These are phyloP conservation scores for Adelognathus sp. DNA, from an alignment of 2,888 invertebrate genomes.

Conservation along the genomic window DNA sequence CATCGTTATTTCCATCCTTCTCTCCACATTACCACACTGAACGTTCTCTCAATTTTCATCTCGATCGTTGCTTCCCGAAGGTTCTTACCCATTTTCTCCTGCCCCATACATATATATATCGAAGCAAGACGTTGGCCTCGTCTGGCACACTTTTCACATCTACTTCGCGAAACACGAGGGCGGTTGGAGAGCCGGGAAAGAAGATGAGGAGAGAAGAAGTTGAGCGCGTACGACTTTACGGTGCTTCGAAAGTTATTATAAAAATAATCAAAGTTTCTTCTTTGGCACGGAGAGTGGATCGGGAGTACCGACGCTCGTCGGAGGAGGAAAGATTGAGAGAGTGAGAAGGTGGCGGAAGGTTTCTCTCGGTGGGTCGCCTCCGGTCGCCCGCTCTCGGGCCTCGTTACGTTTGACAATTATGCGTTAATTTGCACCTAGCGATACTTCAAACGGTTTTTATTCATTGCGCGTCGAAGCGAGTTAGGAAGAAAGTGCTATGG, in stretches of 20 bases:
- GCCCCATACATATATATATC: background rate
- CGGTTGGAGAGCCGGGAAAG: background rate
- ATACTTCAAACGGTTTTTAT: constrained; percentile 81
- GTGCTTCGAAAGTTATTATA: constrained; percentile 76
- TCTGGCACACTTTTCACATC: constrained; percentile 51
- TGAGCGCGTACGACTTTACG: constrained; percentile 37
- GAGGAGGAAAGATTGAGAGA: constrained; percentile 45
- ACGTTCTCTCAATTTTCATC: constrained; percentile 7
- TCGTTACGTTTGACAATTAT: constrained; percentile 82
- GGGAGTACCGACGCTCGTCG: constrained; percentile 54
- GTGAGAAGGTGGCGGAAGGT: constrained; percentile 51
- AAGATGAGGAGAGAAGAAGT: constrained; percentile 1
- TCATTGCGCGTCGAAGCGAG: constrained; percentile 79
- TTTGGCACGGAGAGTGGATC: constrained; percentile 55
- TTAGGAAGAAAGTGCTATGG: constrained; percentile 66
- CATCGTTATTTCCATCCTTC: constrained; percentile 22
- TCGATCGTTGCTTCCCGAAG: constrained; percentile 15
- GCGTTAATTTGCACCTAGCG: constrained; percentile 81
- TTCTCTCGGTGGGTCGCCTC: constrained; percentile 62
- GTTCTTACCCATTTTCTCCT: constrained; percentile 4
- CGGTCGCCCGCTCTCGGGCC: constrained; percentile 62
- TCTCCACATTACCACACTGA: background rate
- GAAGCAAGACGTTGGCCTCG: constrained; percentile 32
- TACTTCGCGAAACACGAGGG: constrained; percentile 40
- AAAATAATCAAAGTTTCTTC: constrained; percentile 80